phyloP scores from a whole-genome alignment of 1,140 invertebrate genomes.

The Leguminivora glycinivorella region DNA sequence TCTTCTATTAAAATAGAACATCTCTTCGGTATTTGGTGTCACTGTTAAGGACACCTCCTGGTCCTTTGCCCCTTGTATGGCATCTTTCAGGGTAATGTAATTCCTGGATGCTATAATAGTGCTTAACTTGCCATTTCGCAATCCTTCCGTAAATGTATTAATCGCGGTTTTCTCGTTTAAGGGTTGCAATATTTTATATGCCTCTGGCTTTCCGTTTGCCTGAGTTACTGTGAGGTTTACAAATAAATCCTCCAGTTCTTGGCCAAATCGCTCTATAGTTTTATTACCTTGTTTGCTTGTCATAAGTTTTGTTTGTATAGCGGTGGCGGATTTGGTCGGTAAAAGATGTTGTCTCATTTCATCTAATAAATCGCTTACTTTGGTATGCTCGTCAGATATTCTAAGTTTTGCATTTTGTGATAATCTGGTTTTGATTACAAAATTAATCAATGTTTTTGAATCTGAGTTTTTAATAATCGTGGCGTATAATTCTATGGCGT shows the following conservation, averaged over 20 bases:
- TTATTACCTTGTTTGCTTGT: neutral
- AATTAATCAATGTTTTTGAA: neutral
- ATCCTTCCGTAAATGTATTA: conserved; percentile 32
- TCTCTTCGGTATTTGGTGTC: neutral
- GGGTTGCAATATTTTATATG: conserved; percentile 15
- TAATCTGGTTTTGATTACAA: neutral
- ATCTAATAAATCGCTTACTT: neutral
- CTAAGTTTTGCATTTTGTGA: neutral
- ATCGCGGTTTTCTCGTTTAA: conserved; percentile 33
- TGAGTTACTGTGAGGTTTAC: conserved; percentile 34
- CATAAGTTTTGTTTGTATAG: neutral
- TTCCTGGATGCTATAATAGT: conserved; percentile 33
- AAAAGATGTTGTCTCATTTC: conserved; percentile 4
- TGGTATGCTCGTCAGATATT: neutral
- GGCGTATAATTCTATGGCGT: conserved; percentile 6
- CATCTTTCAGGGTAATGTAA: conserved; percentile 29
- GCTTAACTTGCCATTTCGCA: conserved; percentile 30
- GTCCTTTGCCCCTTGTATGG: conserved; percentile 31
- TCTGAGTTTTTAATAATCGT: neutral
- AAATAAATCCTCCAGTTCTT: conserved; percentile 36
- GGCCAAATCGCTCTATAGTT: conserved; percentile 17
- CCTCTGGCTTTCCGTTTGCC: conserved; percentile 32
- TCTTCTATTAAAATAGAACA: neutral
- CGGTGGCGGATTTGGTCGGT: neutral
- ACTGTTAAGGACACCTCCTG: conserved; percentile 5